Base-by-base conservation (phyloP, 2,797 vertebrate species). In the Australoheros facetus region DNA sequence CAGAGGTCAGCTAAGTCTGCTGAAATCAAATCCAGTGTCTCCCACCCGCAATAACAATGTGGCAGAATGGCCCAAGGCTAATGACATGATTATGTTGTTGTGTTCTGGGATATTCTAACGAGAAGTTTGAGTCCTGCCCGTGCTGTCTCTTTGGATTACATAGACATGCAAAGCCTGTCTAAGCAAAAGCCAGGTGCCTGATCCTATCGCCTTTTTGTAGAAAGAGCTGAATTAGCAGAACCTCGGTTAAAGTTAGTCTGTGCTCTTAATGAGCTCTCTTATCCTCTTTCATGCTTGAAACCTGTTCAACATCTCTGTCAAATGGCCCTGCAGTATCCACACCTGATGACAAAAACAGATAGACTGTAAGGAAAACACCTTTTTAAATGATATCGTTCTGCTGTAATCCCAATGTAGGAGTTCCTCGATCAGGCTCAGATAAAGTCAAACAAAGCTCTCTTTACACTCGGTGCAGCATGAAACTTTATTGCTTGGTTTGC, bases 1-100 rank as follows among this genome's bases (percentile, higher is more conserved):
- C 81, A 77, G 87, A 86, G 92, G 91, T 92, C 92, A 91, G 91
- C 87, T 80, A 73, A 88, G 92, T 90, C 91, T 90, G 91, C 84
- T 88, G 88, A 91, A 93, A 92, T 89, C 81, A 84, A 93, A 92
- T 85, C 92, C 90, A 82, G 84, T 73, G 86, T 88, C 89, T 89
- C 88, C 85, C 90, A 85, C 88, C 85, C 87, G 56, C 82, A 88
- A 90, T 88, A 91, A 93, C 87, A 89, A 89, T 80, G 90, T 89
- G 84, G 83, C 91, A 82, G 83, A 85, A 87, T 76, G 74, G 86
- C 89, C 85, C 59, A 53, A 60, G 89, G 87, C 84, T 77, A 90
- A 87, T 82, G 89, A 88, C 89, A 83, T 84, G 86, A 92, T 92
- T 88, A 81, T 89, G 83, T 85, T 91, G 89, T 90, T 89, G 85